These are phyloP conservation scores for Akabosia matsudoensis DNA, from an alignment of 1,140 invertebrate genomes.

Conservation along the genomic window DNA sequence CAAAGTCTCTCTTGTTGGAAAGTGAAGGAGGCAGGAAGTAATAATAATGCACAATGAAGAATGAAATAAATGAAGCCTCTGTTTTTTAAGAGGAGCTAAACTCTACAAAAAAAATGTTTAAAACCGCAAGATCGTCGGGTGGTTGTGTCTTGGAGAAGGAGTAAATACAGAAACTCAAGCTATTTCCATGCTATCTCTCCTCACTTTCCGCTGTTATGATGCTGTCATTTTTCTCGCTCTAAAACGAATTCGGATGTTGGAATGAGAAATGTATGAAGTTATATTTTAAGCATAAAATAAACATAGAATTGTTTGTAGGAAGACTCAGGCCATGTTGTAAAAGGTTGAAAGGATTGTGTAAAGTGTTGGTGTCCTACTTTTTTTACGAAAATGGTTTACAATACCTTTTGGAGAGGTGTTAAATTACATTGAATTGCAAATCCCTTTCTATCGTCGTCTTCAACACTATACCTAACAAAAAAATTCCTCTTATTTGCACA, in stretches of 20 bases:
- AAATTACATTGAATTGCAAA: conserved; percentile 24
- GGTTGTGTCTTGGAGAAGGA: neutral
- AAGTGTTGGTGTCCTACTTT: neutral
- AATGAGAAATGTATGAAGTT: too few relatives aligned
- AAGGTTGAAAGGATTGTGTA: neutral
- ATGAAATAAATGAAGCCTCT: neutral
- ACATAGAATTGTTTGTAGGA: too few relatives aligned
- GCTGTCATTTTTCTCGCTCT: neutral
- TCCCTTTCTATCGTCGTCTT: neutral
- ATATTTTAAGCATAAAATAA: too few relatives aligned
- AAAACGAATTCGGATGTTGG: too few relatives aligned
- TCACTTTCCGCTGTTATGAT: neutral
- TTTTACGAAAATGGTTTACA: conserved; percentile 8
- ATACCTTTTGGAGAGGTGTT: conserved; percentile 22
- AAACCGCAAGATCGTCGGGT: neutral
- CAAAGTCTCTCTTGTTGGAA: neutral
- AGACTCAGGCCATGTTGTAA: too few relatives aligned
- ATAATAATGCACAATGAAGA: neutral
- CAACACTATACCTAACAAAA: neutral
- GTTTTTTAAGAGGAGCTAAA: neutral
- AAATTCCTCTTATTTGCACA: neutral
- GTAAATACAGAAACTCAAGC: neutral
- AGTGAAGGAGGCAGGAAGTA: neutral
- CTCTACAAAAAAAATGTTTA: neutral
- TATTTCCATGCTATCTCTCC: neutral